phyloP scores from a whole-genome alignment of 2,888 invertebrate species.

The Spilarctia lutea region DNA sequence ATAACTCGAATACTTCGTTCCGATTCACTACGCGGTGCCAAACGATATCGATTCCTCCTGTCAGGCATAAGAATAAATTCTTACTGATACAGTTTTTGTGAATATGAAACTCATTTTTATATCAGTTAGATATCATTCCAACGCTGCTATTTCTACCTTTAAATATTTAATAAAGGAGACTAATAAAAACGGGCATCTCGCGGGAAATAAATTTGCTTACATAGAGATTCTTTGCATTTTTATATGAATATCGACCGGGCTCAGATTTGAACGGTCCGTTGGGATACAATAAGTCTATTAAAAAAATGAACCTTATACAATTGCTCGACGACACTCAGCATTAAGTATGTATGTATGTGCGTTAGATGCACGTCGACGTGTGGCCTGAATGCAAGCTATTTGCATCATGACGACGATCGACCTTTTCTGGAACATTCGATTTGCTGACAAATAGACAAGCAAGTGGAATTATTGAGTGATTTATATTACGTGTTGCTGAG shows the following conservation, averaged over 20 bases:
- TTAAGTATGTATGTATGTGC: neutral
- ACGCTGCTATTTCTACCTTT: conserved; percentile 27
- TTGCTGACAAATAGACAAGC: conserved; percentile 38
- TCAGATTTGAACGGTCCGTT: neutral
- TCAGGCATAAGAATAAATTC: conserved; percentile 26
- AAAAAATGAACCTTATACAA: conserved; percentile 3
- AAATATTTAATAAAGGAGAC: conserved; percentile 40
- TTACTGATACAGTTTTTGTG: neutral
- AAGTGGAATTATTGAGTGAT: neutral
- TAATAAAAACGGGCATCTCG: conserved; percentile 25
- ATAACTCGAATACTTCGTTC: conserved; percentile 68
- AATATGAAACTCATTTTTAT: conserved; percentile 25
- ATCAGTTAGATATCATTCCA: conserved; percentile 21
- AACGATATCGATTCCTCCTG: conserved; percentile 53
- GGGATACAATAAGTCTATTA: neutral
- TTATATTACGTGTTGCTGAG: neutral
- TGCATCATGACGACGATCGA: conserved; percentile 51
- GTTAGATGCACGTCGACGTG: conserved; percentile 52
- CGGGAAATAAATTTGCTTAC: conserved; percentile 39
- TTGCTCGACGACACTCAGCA: neutral
- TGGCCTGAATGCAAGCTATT: conserved; percentile 60
- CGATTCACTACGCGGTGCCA: conserved; percentile 60
- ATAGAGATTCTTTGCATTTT: conserved; percentile 32
- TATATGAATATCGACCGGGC: conserved; percentile 20
- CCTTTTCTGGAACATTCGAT: conserved; percentile 46